Percentiles rank a stretch among this genome's conserved stretches.
phyloP scores from a whole-genome alignment of 1,140 invertebrate species.

The Wiebesia pumilae region DNA sequence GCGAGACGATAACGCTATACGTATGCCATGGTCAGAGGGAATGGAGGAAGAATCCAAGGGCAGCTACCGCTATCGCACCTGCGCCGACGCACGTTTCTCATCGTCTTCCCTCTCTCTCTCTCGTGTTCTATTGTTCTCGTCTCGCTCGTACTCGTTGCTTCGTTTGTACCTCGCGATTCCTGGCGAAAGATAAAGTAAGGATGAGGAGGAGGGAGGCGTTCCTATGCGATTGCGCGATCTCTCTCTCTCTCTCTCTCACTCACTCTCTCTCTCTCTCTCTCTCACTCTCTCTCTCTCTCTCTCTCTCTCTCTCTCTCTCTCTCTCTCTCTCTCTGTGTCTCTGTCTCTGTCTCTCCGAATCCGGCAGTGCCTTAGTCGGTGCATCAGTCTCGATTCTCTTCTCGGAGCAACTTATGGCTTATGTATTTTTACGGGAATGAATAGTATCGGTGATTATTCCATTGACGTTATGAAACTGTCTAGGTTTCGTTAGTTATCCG shows the following conservation, averaged over 20 bases:
- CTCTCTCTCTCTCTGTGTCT: background rate
- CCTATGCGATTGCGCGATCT: slow-evolving; percentile 25
- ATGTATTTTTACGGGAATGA: slow-evolving; percentile 11
- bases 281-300: background rate
- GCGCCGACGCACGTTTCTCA: slow-evolving; percentile 48
- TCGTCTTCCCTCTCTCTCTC: background rate
- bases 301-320: background rate
- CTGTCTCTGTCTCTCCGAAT: background rate
- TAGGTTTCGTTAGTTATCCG: slow-evolving; percentile 10
- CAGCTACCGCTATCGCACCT: slow-evolving; percentile 48
- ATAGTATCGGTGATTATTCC: background rate
- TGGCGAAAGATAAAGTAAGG: background rate
- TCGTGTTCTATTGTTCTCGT: background rate
- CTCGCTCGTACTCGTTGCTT: background rate
- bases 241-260: background rate
- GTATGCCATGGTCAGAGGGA: background rate
- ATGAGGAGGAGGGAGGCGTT: slow-evolving; percentile 34
- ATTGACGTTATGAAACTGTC: too few species aligned
- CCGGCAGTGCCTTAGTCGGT: background rate
- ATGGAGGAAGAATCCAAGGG: slow-evolving; percentile 7
- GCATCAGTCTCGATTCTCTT: slow-evolving; percentile 3
- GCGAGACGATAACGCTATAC: slow-evolving; percentile 27
- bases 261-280: too few species aligned
- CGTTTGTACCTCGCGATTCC: slow-evolving; percentile 26
- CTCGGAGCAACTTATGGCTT: background rate